phyloP scores from a whole-genome alignment of 2,888 invertebrate genomes.

The Dromius quadrimaculatus region DNA sequence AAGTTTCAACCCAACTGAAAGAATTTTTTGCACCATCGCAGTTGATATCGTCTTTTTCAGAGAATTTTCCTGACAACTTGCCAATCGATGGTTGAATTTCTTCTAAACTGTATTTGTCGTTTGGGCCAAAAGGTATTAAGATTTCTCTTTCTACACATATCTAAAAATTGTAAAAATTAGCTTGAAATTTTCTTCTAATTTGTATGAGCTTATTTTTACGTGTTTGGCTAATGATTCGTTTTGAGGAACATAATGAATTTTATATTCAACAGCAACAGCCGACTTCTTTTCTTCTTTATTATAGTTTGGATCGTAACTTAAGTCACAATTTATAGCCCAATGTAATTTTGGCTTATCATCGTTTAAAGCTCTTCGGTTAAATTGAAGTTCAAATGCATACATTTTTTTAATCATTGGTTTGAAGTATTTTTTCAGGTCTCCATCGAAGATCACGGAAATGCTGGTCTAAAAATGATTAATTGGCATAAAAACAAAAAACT shows the following conservation, averaged over 20 bases:
- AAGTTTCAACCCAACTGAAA: background rate
- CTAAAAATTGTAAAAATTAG: constrained; percentile 2
- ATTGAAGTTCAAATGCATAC: background rate
- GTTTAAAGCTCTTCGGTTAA: background rate
- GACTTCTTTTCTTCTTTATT: too few species aligned
- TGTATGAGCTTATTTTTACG: background rate
- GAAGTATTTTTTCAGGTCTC: background rate
- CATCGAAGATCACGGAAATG: background rate
- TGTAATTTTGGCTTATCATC: background rate
- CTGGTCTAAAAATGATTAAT: background rate
- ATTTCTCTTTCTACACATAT: background rate
- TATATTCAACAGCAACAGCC: background rate
- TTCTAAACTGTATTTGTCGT: background rate
- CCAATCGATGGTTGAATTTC: background rate
- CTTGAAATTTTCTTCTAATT: too few species aligned
- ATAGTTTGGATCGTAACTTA: background rate
- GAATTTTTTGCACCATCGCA: background rate
- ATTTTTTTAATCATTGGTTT: background rate
- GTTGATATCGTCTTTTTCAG: background rate
- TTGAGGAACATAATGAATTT: background rate
- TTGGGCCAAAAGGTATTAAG: background rate
- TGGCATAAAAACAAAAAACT: background rate
- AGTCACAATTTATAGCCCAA: background rate
- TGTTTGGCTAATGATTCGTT: background rate
- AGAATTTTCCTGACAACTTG: background rate